Conservation (phyloP, 2,113 vertebrate genomes). For the Centropristis striata region DNA sequence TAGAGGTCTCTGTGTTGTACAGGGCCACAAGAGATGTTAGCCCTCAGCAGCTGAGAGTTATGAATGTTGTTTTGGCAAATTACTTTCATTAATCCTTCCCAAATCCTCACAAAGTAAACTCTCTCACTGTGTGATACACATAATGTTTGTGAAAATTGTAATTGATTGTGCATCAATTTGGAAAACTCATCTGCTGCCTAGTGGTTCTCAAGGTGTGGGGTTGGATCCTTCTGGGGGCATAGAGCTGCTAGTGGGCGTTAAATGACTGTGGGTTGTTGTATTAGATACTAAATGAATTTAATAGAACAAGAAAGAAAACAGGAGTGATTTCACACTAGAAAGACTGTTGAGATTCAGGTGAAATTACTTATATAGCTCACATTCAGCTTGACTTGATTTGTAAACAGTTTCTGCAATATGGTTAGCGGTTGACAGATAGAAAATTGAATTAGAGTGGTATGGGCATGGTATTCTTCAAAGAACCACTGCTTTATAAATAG, state of each 20-base stretch:
- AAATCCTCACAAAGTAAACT: background rate
- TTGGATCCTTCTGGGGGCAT: no score
- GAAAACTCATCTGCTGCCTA: background rate
- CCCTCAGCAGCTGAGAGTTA: background rate
- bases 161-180: background rate
- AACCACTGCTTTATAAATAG: background rate
- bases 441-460: background rate
- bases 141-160: background rate
- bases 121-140: background rate
- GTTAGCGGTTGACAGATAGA: no score
- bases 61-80: conserved; percentile 20
- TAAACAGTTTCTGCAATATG: background rate
- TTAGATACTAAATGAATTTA: background rate
- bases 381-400: background rate
- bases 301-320: background rate
- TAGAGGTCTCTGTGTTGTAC: conserved; percentile 8
- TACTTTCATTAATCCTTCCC: conserved; percentile 20
- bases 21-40: background rate
- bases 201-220: background rate
- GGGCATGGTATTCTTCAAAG: no score
- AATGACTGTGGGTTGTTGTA: background rate
- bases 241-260: background rate
- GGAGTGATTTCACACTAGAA: background rate
- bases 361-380: background rate
- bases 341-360: background rate